Evolutionary conservation across 2,888 invertebrate species (phyloP).

Genomic region (Spisula subtruncata): DNA sequence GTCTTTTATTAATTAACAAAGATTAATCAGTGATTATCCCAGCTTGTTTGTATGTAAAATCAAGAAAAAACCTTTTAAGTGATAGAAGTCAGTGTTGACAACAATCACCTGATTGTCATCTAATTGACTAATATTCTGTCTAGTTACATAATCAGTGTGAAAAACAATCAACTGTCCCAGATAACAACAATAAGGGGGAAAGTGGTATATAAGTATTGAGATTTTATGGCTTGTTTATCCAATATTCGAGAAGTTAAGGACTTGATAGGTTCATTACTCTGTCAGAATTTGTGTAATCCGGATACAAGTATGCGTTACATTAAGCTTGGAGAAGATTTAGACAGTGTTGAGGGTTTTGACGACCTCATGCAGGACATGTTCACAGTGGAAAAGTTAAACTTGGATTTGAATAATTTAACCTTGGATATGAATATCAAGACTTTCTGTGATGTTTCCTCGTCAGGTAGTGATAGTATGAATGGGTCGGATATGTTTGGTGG

Average conservation of each 20-base stretch:
- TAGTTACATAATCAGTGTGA: neutral
- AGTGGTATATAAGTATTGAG: neutral
- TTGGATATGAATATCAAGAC: constrained; percentile 4
- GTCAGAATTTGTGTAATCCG: neutral
- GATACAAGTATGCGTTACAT: constrained; percentile 35
- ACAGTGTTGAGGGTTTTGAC: constrained; percentile 21
- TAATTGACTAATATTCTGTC: constrained; percentile 27
- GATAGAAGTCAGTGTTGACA: constrained; percentile 24
- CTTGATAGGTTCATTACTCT: constrained; percentile 24
- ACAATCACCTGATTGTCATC: neutral
- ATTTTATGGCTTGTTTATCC: constrained; percentile 37
- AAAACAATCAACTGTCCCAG: constrained; percentile 7
- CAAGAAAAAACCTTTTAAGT: constrained; percentile 1
- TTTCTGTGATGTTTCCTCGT: neutral
- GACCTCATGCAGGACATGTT: constrained; percentile 32
- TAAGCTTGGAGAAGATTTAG: constrained; percentile 19
- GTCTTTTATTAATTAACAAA: constrained; percentile 12
- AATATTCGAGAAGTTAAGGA: constrained; percentile 30
- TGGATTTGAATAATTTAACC: neutral
- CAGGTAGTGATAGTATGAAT: constrained; percentile 8
- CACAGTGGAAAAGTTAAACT: constrained; percentile 20
- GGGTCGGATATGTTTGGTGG: neutral
- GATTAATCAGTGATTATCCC: constrained; percentile 3
- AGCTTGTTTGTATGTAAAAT: neutral
- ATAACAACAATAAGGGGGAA: neutral